Conservation (phyloP, 2,797 vertebrate species). For the Rhynchotus rufescens region DNA sequence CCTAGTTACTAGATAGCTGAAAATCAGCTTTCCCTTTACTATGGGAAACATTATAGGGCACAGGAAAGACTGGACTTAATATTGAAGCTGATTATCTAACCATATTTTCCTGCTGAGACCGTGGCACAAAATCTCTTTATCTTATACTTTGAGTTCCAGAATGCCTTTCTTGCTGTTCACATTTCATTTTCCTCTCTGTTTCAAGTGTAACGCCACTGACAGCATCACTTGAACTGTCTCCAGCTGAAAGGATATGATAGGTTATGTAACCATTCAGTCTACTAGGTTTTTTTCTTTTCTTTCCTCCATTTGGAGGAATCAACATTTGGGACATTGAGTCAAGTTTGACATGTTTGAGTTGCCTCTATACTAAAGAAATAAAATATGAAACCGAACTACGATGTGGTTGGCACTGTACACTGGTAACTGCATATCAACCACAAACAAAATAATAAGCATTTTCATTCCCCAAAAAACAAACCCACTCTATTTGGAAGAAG, state of each 20-base stretch:
- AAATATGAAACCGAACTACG: not conserved
- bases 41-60: not conserved
- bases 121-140: not conserved
- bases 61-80: not conserved
- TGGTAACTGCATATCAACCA: not conserved
- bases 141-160: not conserved
- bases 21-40: accelerated
- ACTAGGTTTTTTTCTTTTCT: not conserved
- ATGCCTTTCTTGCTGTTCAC: not conserved
- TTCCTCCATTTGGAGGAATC: not conserved
- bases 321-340: not conserved
- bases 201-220: not conserved
- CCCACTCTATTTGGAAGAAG: not conserved
- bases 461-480: not conserved
- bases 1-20: not conserved
- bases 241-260: not conserved
- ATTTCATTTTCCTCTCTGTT: not conserved
- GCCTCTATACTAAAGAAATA: not conserved
- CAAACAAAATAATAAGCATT: not conserved
- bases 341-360: not conserved
- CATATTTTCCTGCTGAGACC: not conserved
- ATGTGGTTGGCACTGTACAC: not conserved
- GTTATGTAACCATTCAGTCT: not conserved
- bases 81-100: not conserved
- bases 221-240: not conserved